A percentile compares a stretch with the other conserved stretches of the same genome.
Conservation (phyloP, 2,797 vertebrate genomes). For the Protosalanx chinensis region DNA sequence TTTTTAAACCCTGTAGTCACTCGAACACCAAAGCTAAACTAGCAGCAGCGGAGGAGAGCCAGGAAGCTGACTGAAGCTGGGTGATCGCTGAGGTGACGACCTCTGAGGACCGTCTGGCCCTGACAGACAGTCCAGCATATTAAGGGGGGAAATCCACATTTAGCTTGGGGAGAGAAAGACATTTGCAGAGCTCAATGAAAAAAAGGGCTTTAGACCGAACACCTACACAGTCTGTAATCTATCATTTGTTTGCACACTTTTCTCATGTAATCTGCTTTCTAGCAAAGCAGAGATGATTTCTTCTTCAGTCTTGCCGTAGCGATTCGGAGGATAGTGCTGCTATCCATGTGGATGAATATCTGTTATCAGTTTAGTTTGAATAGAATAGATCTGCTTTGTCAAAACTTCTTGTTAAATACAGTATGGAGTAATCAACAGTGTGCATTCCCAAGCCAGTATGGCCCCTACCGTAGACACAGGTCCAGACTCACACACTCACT, state of each 20-base stretch:
- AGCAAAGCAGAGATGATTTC: constrained; percentile 53
- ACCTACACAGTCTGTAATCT: constrained; percentile 75
- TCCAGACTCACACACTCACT: constrained; percentile 34
- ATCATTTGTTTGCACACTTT: constrained; percentile 76
- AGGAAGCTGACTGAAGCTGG: constrained; percentile 61
- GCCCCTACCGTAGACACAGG: background rate
- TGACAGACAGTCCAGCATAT: constrained; percentile 59
- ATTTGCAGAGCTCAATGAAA: constrained; percentile 69
- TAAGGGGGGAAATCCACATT: constrained; percentile 60
- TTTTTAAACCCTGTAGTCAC: constrained; percentile 75
- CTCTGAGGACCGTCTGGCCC: constrained; percentile 5
- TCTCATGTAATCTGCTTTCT: constrained; percentile 75
- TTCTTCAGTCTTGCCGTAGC: constrained; percentile 52
- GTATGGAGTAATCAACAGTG: constrained; percentile 54
- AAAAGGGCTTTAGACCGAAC: constrained; percentile 74
- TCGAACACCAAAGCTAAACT: constrained; percentile 77
- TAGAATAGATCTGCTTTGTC: constrained; percentile 12
- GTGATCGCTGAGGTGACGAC: constrained; percentile 64
- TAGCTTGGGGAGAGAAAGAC: constrained; percentile 64
- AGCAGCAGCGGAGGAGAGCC: constrained; percentile 69
- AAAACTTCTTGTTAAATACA: constrained; percentile 3
- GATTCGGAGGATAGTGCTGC: constrained; percentile 34
- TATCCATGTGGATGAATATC: constrained; percentile 54
- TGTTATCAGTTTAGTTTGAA: constrained; percentile 27
- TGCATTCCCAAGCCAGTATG: constrained; percentile 50